Base-by-base conservation (phyloP, 1,140 invertebrate genomes). In the Drosophila insularis region DNA sequence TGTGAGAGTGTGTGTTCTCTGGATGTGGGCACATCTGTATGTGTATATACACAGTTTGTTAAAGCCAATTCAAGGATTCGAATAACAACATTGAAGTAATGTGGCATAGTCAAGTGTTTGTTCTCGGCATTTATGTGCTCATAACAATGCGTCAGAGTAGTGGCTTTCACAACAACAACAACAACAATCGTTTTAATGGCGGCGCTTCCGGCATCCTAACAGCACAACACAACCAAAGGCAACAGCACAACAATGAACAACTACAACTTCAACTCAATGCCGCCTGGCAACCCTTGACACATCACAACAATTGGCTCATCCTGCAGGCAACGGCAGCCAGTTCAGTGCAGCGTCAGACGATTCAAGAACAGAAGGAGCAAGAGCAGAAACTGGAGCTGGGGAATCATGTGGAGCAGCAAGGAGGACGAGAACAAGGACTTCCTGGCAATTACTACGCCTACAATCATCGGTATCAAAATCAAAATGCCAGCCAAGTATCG, bases 381-480 rank as follows among this genome's bases (percentile, higher is more conserved):
- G 55, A 72, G 23, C 13, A 63, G 14, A 39, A 71, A 37, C 23
- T 53, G 11, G 43, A 70, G 8, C 31, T 43, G n/a, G 31, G 55
- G 11, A 61, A 63, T 14, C 60, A 61, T 4, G 21, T 14, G 2
- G 7, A 69, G 23, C 35, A 68, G 23, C 67, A 66, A 37, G 54
- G 55, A 8, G 65, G 71, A 65, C 64, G 65, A 37, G 54, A 50
- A 11, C 68, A 75, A 65, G 69, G 66, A 78, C 82, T 74, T 90
- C 87, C 81, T 78, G 69, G 72, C 72, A 81, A 84, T 84, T 90
- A 90, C 71, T 90, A 87, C 64, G 79, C 87, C 69, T 87, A 90
- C 82, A 90, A 90, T 74, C 89, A 87, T 50, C 82, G 87, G 14
- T 87, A 84, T 71, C 27, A 27, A 27, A 82, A 90, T 63, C 39